Conservation (phyloP, 2,113 vertebrate genomes). For the Mormoops blainvillei region DNA sequence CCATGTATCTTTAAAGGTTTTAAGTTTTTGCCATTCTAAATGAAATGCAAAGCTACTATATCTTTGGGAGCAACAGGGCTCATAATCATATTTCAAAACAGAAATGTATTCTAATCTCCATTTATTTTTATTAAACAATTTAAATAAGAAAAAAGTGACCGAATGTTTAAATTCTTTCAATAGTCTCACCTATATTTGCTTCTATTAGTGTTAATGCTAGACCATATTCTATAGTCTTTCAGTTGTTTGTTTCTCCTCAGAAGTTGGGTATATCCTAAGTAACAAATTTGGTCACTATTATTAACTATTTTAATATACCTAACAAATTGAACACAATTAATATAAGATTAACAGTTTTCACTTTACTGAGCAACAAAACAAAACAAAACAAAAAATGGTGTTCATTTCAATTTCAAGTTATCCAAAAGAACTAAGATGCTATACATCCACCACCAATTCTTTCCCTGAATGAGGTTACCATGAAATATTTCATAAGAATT, state of each 20-base stretch:
- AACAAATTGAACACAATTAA: not conserved
- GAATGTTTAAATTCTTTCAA: not conserved
- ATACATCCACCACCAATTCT: not conserved
- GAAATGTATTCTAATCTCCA: not conserved
- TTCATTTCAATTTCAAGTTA: not conserved
- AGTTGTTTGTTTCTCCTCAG: not conserved
- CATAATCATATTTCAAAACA: not conserved
- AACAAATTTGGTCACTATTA: not conserved
- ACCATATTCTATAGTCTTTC: not conserved
- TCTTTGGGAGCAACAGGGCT: not conserved
- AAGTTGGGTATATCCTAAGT: not conserved
- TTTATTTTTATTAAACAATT: slow-evolving; percentile 4
- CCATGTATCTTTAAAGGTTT: not conserved
- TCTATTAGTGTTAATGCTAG: not conserved
- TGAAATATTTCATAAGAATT: not conserved
- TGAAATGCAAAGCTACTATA: not conserved
- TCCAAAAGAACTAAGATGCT: not conserved
- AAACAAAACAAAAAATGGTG: not conserved
- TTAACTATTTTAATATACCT: not conserved
- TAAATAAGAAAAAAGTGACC: not conserved
- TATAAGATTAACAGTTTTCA: not conserved
- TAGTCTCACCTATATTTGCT: not conserved
- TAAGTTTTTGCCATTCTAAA: not conserved
- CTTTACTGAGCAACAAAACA: not conserved
- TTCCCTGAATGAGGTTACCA: not conserved